These are phyloP conservation scores for Catostylus mosaicus DNA, from an alignment of 30 jellyfish, hydroid and myxozoan species.

Conservation along the genomic window DNA sequence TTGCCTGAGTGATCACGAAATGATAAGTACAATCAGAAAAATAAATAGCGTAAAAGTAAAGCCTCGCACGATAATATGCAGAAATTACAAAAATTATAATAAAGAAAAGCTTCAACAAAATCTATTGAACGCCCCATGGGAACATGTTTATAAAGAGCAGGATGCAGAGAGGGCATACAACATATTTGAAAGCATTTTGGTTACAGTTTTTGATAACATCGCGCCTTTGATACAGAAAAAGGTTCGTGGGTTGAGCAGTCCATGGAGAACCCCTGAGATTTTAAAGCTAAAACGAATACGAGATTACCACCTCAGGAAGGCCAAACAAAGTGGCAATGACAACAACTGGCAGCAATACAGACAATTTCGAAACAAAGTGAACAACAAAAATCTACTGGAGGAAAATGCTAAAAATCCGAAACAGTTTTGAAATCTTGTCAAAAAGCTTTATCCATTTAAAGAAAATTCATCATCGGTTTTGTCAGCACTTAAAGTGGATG, in stretches of 20 bases:
- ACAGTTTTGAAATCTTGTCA: constrained; percentile 33
- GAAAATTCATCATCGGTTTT: constrained; percentile 12
- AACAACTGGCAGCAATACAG: neutral
- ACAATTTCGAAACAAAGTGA: too few species aligned
- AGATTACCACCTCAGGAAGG: neutral
- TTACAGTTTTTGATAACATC: constrained; percentile 37
- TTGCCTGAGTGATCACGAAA: neutral
- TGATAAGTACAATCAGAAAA: constrained; percentile 13
- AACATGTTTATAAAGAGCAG: constrained; percentile 46
- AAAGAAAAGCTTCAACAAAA: constrained; percentile 26
- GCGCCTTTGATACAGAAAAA: too few species aligned
- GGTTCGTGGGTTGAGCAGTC: too few species aligned
- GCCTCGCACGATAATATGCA: constrained; percentile 50
- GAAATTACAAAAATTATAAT: constrained; percentile 48
- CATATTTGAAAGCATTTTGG: constrained; percentile 43
- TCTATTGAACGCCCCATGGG: constrained; percentile 56
- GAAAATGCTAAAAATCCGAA: constrained; percentile 37
- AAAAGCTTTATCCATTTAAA: constrained; percentile 33
- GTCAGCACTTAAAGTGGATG: constrained; percentile 48
- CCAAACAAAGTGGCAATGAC: constrained; percentile 13
- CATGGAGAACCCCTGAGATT: too few species aligned
- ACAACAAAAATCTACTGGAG: constrained; percentile 44
- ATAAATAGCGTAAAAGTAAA: constrained; percentile 31
- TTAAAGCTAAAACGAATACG: neutral
- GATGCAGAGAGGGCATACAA: constrained; percentile 55